Base-by-base conservation (phyloP, 2,888 invertebrate species). In the Colostygia pectinataria region DNA sequence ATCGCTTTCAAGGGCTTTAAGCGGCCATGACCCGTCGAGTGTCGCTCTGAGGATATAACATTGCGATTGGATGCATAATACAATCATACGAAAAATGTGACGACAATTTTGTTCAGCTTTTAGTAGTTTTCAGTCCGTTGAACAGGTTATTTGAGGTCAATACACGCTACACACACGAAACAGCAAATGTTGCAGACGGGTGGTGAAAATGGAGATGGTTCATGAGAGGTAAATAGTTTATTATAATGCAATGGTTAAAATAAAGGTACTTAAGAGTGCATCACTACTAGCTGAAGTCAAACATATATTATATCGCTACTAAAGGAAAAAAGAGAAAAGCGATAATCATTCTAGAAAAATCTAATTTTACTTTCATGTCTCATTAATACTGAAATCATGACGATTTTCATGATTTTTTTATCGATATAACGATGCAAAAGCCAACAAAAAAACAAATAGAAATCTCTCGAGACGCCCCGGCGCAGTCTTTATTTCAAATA, bases 1-100 rank as follows among this genome's bases (percentile, higher is more conserved):
- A 85, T 80, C 76, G 75, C 77, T 81, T 86, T 88, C 89, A 88
- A 90, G 88, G 89, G 88, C 88, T 76, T 83, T 80, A 85, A 84
- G 88, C 87, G 88, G 86, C 89, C 89, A 80, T 90, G 89, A 89
- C 89, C 88, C 83, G 78, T 50, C 80, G 73, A 72, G 76, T 71
- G 76, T 67, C 74, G 69, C 63, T 61, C 67, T 66, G 64, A 70
- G 71, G 71, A 73, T 74, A 69, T 64, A 66, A 63, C 66, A 56
- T 66, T 63, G 64, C 68, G 66, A 79, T 80, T 77, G 74, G 70
- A 75, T 79, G 71, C 71, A 76, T 71, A 68, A 71, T 68, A 63
- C 56, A 59, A 65, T 65, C 61, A 46, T 55, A 50, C 44, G 53
- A 54, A 52, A 44, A 42, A 55, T 46, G 46, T 47, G 43, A 61